Percentiles rank a stretch among this genome's conserved stretches.
These are phyloP conservation scores for Erebia aethiops DNA, from an alignment of 2,888 invertebrate species.

Conservation along the genomic window DNA sequence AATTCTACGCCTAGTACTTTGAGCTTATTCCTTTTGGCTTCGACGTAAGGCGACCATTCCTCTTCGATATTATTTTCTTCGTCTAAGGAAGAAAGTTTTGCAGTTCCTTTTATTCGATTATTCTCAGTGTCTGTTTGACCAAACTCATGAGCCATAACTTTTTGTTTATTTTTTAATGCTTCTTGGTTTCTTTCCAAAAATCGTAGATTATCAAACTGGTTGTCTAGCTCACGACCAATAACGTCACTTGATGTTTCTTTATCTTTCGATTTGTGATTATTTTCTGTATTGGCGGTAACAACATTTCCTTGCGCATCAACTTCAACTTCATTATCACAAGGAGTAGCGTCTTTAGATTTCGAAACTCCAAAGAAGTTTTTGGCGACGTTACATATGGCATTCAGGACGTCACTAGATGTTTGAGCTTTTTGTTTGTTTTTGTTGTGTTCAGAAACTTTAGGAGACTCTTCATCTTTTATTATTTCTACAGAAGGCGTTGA, in stretches of 20 bases:
- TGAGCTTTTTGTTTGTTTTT: constrained; percentile 51
- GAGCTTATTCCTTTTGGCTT: constrained; percentile 66
- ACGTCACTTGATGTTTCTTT: constrained; percentile 62
- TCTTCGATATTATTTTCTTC: constrained; percentile 61
- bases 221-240: constrained; percentile 62
- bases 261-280: constrained; percentile 44
- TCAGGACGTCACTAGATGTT: constrained; percentile 58
- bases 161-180: constrained; percentile 75
- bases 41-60: constrained; percentile 52
- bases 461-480: constrained; percentile 24
- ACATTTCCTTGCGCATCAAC: constrained; percentile 71
- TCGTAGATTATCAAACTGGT: constrained; percentile 57
- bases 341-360: constrained; percentile 48
- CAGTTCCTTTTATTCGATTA: constrained; percentile 52
- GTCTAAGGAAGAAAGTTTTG: constrained; percentile 52
- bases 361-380: constrained; percentile 64
- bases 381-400: constrained; percentile 65
- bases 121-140: constrained; percentile 65
- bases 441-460: constrained; percentile 39
- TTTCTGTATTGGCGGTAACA: constrained; percentile 46
- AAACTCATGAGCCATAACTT: constrained; percentile 78
- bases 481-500: constrained; percentile 33
- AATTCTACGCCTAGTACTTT: constrained; percentile 67
- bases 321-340: constrained; percentile 63
- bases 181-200: constrained; percentile 69